phyloP scores from a whole-genome alignment of 2,888 invertebrate genomes.

The Tromatobia lineatoria region DNA sequence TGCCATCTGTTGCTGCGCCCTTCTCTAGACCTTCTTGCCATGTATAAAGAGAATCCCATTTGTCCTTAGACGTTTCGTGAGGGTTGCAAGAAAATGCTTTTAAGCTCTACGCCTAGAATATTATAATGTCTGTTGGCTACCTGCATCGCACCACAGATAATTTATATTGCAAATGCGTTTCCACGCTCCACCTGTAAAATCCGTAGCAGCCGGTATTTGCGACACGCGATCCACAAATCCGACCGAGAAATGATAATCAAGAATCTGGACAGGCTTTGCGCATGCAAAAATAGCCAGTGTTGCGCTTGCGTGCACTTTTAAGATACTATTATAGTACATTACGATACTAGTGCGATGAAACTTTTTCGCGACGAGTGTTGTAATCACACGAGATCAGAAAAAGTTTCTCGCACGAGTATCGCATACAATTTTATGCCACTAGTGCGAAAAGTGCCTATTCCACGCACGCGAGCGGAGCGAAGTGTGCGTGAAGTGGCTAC shows the following conservation, averaged over 20 bases:
- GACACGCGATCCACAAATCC: conserved; percentile 23
- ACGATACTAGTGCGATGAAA: too few species aligned
- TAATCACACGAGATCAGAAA: too few species aligned
- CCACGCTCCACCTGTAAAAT: conserved; percentile 34
- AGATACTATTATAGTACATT: too few species aligned
- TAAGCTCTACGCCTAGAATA: not conserved
- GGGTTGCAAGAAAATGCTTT: conserved; percentile 22
- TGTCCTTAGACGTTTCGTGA: conserved; percentile 25
- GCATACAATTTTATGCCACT: too few species aligned
- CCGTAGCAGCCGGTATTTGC: not conserved
- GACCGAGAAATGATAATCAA: not conserved
- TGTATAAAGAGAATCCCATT: conserved; percentile 6
- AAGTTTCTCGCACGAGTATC: too few species aligned
- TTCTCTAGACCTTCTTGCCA: conserved; percentile 40
- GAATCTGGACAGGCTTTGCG: not conserved
- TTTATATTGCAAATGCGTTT: conserved; percentile 35
- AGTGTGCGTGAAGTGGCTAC: too few species aligned
- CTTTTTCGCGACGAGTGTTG: too few species aligned
- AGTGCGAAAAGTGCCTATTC: too few species aligned
- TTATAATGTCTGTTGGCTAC: not conserved
- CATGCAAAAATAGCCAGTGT: not conserved
- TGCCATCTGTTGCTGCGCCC: conserved; percentile 78
- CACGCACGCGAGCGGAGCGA: too few species aligned
- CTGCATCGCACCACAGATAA: not conserved
- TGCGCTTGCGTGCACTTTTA: not conserved